Base-by-base conservation (phyloP, 2,797 vertebrate species). In the Phataginus tetradactyla region DNA sequence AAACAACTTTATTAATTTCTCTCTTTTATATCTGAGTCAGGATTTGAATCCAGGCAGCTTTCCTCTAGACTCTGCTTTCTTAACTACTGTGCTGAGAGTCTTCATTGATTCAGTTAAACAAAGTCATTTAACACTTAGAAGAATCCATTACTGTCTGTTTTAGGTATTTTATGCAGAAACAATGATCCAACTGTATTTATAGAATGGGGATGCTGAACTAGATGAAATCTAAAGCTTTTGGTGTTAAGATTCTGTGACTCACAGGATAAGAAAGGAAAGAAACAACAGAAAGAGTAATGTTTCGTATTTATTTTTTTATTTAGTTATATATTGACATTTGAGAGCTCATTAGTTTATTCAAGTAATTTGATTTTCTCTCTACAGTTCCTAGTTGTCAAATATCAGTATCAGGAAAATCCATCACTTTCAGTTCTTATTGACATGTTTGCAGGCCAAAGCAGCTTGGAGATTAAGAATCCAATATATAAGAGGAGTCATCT, bases 331-430 rank as follows among this genome's bases (percentile, higher is more conserved):
- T 97, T 97, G 97, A 90, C 97, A 96, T 94, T 94, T 95, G 66
- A 91, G 86, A 96, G 86, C 97, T 98, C 96, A 97, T 97, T 98
- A 97, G 94, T 95, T 97, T 97, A 97, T 96, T 97, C 87, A 57
- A 94, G 88, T 96, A 96, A 97, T 97, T 97, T 97, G 95, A 98
- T 98, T 97, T 97, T 97, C 90, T 96, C 95, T 94, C 42, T 96
- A 90, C 51, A 97, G 96, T 97, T 98, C 95, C 91, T 97, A 94
- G 86, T 97, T 97, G 97, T 97, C 97, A 96, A 97, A 96, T 97
- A 98, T 78, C 79, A 94, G 94, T 42, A 95, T 87, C 91, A 97
- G 89, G 59, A 94, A 91, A 89, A 98, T 97, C 75, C 95, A 96
- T 98, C 97, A 98, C 64, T 96, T 97, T 91, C 86, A 84, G 59